Evolutionary conservation across 2,113 vertebrate species (phyloP).

Genomic region (Chaetorhynchus papuensis): DNA sequence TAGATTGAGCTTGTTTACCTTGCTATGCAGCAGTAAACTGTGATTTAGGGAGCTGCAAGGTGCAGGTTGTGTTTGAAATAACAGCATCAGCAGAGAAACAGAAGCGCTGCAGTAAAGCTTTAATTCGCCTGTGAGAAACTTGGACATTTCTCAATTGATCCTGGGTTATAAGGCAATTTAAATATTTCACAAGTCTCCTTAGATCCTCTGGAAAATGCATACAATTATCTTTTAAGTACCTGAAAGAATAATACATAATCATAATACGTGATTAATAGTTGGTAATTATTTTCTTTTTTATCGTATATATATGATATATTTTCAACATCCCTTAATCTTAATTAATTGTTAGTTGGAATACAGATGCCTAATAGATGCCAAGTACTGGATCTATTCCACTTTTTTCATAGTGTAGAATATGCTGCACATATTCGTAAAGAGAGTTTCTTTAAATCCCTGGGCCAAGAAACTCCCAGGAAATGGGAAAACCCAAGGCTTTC

Average conservation of each 20-base stretch:
- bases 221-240: conserved; percentile 29
- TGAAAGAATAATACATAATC: not conserved
- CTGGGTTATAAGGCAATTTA: not conserved
- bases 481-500: not conserved
- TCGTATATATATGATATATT: conserved; percentile 11
- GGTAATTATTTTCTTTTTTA: conserved; percentile 31
- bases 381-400: conserved; percentile 23
- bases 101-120: not conserved
- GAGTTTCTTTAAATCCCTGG: not conserved
- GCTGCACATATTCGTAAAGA: too few species aligned
- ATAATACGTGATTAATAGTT: conserved; percentile 18
- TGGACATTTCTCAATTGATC: not conserved
- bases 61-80: not conserved
- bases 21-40: not conserved
- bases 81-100: not conserved
- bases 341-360: conserved; percentile 50
- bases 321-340: conserved; percentile 38
- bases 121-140: not conserved
- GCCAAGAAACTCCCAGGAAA: not conserved
- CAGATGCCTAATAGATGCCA: conserved; percentile 21
- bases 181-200: conserved; percentile 1
- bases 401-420: not conserved
- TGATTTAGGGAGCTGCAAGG: not conserved
- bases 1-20: not conserved
- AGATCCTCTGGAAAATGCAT: conserved; percentile 6